A percentile compares a stretch with the other conserved stretches of the same genome.
phyloP scores from a whole-genome alignment of 53 echinoderm and acorn worm species.

The Glandiceps talaboti region DNA sequence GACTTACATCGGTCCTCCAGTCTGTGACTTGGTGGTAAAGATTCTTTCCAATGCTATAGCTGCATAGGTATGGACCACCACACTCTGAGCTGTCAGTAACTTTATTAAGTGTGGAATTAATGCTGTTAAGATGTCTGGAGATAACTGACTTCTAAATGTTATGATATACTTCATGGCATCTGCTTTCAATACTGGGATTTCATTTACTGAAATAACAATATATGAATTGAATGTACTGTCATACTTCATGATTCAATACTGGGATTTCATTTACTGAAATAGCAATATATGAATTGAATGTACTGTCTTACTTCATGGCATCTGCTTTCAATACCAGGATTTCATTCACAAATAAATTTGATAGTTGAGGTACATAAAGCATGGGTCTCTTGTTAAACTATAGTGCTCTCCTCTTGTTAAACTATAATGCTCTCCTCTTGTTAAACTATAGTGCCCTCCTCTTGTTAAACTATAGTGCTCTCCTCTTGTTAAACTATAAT shows the following conservation, averaged over 20 bases:
- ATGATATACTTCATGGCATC: slow-evolving; percentile 91
- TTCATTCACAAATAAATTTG: too few relatives aligned
- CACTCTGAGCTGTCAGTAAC: slow-evolving; percentile 66
- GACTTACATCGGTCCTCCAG: slow-evolving; percentile 61
- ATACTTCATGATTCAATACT: slow-evolving; percentile 84
- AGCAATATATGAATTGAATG: slow-evolving; percentile 32
- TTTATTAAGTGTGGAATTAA: slow-evolving; percentile 52
- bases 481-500: too few relatives aligned
- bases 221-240: slow-evolving; percentile 74
- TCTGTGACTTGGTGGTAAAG: slow-evolving; percentile 30
- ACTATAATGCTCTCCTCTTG: too few relatives aligned
- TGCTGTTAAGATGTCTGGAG: slow-evolving; percentile 35
- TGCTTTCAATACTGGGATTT: slow-evolving; percentile 78
- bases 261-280: slow-evolving; percentile 62
- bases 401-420: too few relatives aligned
- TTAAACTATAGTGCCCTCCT: too few relatives aligned
- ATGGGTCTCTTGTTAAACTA: too few relatives aligned
- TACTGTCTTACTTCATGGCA: slow-evolving; percentile 85
- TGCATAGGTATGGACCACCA: slow-evolving; percentile 89
- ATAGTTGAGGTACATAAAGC: too few relatives aligned
- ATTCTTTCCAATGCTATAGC: slow-evolving; percentile 69
- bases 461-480: too few relatives aligned
- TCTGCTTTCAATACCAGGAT: slow-evolving; percentile 85
- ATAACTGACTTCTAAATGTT: slow-evolving; percentile 69
- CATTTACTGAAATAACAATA: slow-evolving; percentile 36